Percentiles rank a stretch among this genome's conserved stretches.
Evolutionary conservation across 2,888 invertebrate species (phyloP).

Genomic region (Ochropacha duplaris): DNA sequence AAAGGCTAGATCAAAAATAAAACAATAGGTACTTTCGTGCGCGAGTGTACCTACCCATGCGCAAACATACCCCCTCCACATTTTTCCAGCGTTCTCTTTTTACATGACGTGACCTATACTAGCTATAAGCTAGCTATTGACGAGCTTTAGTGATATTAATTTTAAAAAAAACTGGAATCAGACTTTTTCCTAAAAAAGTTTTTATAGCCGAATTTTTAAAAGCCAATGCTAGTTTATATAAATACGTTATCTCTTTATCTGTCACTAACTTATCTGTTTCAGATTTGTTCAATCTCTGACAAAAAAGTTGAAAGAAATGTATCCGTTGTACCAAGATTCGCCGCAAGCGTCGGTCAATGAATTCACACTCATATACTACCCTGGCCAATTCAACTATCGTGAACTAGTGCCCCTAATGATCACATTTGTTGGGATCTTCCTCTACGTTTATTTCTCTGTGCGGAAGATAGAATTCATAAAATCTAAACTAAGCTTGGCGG

Average conservation of each 20-base stretch:
- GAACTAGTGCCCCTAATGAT: constrained; percentile 93
- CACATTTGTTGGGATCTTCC: constrained; percentile 92
- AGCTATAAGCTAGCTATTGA: no score
- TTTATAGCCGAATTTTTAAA: no score
- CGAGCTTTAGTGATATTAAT: no score
- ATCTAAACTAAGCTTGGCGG: constrained; percentile 92
- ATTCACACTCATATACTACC: constrained; percentile 89
- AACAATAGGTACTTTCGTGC: no score
- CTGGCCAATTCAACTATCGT: constrained; percentile 92
- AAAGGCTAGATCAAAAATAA: no score
- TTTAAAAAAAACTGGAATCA: no score
- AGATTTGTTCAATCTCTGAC: constrained; percentile 90
- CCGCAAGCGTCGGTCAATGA: constrained; percentile 69
- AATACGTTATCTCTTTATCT: constrained; percentile 2
- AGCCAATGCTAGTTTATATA: no score
- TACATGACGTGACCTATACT: no score
- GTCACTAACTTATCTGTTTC: constrained; percentile 47
- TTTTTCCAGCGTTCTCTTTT: no score
- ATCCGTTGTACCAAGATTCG: constrained; percentile 87
- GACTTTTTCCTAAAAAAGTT: no score
- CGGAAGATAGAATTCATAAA: constrained; percentile 97
- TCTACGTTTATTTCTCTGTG: constrained; percentile 97
- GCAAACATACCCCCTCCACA: no score
- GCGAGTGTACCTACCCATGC: no score
- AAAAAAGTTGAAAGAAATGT: constrained; percentile 86